Conservation (phyloP, 2,888 invertebrate genomes). For the Neoitamus cyanurus region DNA sequence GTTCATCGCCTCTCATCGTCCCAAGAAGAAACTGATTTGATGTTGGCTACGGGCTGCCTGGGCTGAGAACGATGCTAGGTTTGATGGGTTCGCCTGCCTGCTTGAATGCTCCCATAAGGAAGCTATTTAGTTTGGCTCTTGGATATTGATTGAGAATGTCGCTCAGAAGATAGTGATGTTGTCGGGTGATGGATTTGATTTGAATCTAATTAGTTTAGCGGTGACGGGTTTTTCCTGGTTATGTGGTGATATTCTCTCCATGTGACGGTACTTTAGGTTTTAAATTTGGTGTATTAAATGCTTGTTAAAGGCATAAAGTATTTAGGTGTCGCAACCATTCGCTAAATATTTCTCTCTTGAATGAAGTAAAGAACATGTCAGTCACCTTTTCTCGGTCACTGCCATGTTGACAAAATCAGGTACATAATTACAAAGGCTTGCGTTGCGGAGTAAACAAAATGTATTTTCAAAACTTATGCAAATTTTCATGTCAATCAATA, state of each 20-base stretch:
- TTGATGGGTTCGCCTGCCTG: neutral
- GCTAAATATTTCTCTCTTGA: too few species aligned
- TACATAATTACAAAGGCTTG: too few species aligned
- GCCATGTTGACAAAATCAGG: too few species aligned
- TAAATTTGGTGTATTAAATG: too few species aligned
- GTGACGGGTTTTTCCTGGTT: neutral
- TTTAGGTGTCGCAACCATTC: too few species aligned
- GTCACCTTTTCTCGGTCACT: too few species aligned
- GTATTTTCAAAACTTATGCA: too few species aligned
- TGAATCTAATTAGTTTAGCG: neutral
- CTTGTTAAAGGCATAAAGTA: too few species aligned
- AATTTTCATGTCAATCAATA: too few species aligned
- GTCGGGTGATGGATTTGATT: neutral
- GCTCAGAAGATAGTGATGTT: neutral
- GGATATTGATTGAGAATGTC: neutral
- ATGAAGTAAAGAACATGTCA: too few species aligned
- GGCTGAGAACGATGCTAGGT: neutral
- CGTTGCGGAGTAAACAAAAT: too few species aligned
- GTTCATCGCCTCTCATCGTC: neutral
- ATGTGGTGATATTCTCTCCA: neutral
- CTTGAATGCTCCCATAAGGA: neutral
- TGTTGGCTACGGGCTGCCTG: neutral
- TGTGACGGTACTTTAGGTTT: neutral
- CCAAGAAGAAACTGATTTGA: neutral
- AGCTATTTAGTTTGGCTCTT: neutral